These are phyloP conservation scores for Chrysomela aeneicollis DNA, from an alignment of 2,888 invertebrate genomes.

Conservation along the genomic window DNA sequence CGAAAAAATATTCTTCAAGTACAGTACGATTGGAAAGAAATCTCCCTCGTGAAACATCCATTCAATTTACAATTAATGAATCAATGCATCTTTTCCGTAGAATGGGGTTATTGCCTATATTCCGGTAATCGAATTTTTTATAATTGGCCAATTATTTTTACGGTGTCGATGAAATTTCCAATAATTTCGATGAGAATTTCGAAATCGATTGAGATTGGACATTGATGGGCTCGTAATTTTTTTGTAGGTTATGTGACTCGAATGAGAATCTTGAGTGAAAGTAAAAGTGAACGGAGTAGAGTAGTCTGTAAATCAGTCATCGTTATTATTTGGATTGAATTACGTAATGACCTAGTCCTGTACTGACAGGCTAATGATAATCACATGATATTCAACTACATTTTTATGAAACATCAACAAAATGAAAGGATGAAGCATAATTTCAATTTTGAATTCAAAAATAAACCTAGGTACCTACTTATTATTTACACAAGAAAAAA, in stretches of 20 bases:
- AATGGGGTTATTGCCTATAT: not conserved
- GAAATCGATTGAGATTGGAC: not conserved
- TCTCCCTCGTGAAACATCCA: not conserved
- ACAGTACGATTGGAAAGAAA: no score
- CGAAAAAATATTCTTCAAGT: no score
- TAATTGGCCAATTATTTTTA: not conserved
- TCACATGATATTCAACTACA: no score
- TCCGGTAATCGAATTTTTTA: not conserved
- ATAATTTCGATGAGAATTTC: not conserved
- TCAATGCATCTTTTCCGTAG: no score
- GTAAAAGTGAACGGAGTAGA: conserved; percentile 15
- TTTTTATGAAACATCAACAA: no score
- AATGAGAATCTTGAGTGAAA: conserved; percentile 10
- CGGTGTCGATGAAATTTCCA: not conserved
- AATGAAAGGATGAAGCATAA: no score
- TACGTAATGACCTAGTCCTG: conserved; percentile 3
- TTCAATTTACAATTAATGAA: not conserved
- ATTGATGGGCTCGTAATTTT: not conserved
- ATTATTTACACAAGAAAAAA: no score
- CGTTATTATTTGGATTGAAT: conserved; percentile 4
- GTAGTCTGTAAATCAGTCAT: conserved; percentile 1
- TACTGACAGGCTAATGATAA: conserved; percentile 5
- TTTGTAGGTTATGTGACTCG: not conserved
- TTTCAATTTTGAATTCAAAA: no score
- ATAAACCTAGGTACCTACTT: no score